Conservation (phyloP, 2,797 vertebrate species). For the Falco naumanni region DNA sequence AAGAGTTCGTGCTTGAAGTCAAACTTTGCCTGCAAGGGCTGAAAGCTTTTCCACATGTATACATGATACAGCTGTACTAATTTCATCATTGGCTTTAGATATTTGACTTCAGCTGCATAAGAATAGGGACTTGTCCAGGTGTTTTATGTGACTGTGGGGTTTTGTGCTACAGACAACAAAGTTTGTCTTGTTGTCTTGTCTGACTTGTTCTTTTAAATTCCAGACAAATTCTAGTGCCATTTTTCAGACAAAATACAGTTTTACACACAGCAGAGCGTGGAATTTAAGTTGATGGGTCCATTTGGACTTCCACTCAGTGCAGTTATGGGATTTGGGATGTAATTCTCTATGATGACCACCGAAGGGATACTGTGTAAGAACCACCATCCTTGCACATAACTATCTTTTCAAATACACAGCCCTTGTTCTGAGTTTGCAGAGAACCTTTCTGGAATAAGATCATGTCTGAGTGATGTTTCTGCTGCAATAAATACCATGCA, state of each 20-base stretch:
- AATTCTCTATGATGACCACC: not conserved
- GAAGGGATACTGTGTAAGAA: not conserved
- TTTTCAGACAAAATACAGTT: not conserved
- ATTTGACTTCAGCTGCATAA: not conserved
- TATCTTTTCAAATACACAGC: not conserved
- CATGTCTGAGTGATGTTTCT: not conserved
- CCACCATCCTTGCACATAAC: not conserved
- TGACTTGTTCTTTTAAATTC: not conserved
- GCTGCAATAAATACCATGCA: not conserved
- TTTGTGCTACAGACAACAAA: not conserved
- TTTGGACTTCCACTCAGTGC: not conserved
- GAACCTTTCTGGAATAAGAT: not conserved
- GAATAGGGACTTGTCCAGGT: not conserved
- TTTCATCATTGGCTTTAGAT: not conserved
- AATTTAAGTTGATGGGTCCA: not conserved
- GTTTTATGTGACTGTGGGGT: not conserved
- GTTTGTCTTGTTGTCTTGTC: not conserved
- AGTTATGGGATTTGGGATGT: not conserved
- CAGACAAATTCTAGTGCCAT: not conserved
- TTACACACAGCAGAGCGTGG: not conserved
- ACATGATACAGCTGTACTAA: not conserved
- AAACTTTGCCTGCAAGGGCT: not conserved
- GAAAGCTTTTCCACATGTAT: not conserved
- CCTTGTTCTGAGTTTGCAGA: not conserved
- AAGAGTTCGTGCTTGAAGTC: not conserved